Base-by-base conservation (phyloP, 1,140 invertebrate species). In the Diachasma alloeum region DNA sequence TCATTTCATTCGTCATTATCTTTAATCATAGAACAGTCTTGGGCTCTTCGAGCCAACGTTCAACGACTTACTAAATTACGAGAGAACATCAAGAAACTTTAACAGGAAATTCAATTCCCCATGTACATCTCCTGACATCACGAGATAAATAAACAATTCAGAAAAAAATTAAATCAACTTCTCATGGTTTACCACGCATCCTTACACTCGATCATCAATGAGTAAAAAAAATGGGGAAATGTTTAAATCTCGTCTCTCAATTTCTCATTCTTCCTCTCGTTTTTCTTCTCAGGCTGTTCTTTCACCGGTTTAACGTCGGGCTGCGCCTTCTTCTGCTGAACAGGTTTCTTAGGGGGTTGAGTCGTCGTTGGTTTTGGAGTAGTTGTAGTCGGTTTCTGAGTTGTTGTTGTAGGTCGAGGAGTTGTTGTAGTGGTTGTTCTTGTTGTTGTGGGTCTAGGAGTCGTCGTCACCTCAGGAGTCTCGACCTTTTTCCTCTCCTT, bases 401-500 rank as follows among this genome's bases (percentile, higher is more conserved):
- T 83, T 39, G 77, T 66, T 71, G 79, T 76, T 22, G 83, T 82
- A 31, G 80, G 74, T 75, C 81, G 44, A 79, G 37, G n/a, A n/a
- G n/a, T n/a, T n/a, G n/a, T n/a, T n/a, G n/a, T n/a, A n/a, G n/a
- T n/a, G n/a, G n/a, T n/a, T n/a, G n/a, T n/a, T n/a, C n/a, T n/a
- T n/a, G 46, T 17, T 79, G 75, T 72, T 11, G 70, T 22, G 17
- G 24, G 46, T 42, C 17, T 13, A 77, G 63, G 19, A 6, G 26
- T 75, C 8, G n/a, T 19, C 9, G 1, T 19, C 42, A 24, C 31
- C 2, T 31, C 31, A 31, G 31, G 31, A n/a, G n/a, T n/a, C n/a
- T n/a, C n/a, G 2, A 31, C 31, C 31, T 31, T 31, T 31, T 31
- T 31, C 31, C 31, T 42, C 71, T 76, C 22, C 17, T 0, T 66